Evolutionary conservation across 2,888 invertebrate genomes (phyloP).

Genomic region (Drosophila greeni): DNA sequence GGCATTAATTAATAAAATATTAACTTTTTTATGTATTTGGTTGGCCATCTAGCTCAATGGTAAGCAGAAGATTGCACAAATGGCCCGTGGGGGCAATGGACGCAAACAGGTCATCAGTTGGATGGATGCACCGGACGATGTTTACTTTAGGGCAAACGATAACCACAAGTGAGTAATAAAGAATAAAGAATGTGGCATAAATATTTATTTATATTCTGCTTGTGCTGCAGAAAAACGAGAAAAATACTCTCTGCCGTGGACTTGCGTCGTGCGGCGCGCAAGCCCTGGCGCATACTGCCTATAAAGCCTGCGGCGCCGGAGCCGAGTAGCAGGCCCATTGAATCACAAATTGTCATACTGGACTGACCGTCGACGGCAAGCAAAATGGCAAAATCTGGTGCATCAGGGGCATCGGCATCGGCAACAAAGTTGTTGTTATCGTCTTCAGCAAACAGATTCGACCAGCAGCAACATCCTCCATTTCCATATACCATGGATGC

Average conservation of each 20-base stretch:
- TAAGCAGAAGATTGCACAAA: conserved; percentile 89
- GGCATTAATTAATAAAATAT: not conserved
- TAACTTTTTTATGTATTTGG: not conserved
- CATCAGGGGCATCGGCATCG: conserved; percentile 33
- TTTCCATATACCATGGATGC: conserved; percentile 84
- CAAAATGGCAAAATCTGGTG: conserved; percentile 50
- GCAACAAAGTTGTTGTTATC: conserved; percentile 60
- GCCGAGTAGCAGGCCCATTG: conserved; percentile 79
- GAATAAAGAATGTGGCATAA: not conserved
- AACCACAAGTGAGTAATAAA: conserved; percentile 87
- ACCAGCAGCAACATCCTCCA: conserved; percentile 77
- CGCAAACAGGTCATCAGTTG: conserved; percentile 96
- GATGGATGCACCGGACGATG: conserved; percentile 99
- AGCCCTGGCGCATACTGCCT: conserved; percentile 87
- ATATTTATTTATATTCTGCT: not conserved
- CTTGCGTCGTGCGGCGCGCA: conserved; percentile 89
- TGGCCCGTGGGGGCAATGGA: conserved; percentile 86
- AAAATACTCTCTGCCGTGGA: conserved; percentile 89
- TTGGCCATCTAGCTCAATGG: conserved; percentile 83
- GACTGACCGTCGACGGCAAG: conserved; percentile 83
- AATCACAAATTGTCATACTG: conserved; percentile 86
- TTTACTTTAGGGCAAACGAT: conserved; percentile 95
- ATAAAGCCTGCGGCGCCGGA: conserved; percentile 75
- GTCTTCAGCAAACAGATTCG: conserved; percentile 61
- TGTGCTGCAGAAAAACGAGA: conserved; percentile 85